Base-by-base conservation (phyloP, 2,113 vertebrate genomes). In the Hoplias malabaricus region DNA sequence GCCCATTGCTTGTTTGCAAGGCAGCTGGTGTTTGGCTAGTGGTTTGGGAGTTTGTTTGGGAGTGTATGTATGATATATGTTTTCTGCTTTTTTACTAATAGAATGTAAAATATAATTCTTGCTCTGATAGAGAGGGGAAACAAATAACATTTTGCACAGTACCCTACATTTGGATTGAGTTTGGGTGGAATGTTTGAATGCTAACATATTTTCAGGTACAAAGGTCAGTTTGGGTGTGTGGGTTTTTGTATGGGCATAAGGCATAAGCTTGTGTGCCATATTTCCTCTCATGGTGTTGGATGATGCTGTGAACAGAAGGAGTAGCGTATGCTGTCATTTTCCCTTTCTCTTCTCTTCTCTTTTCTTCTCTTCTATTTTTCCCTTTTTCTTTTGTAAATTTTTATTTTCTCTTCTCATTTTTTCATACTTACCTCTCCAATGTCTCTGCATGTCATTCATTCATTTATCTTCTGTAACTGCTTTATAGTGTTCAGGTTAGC, bases 271-370 rank as follows among this genome's bases (percentile, higher is more conserved):
- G 40, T 42, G 34, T 73, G 65, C 78, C 73, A 65, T 75, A 73
- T 78, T 78, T 80, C 27, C 70, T 72, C 74, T 75, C 62, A 82
- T 70, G 65, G 73, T 50, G 69, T 79, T 81, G 75, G 76, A 77
- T 66, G 19, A 66, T 25, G 31, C 78, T 76, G 54, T 46, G 75
- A 80, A 62, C 76, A 84, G 59, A 77, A 61, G 74, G 78, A 80
- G 23, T 36, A 63, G 71, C 68, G 67, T 83, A 65, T 81, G 69
- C 65, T 70, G 12, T 54, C 27, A 40, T 75, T 40, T 75, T 59
- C 38, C 27, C 29, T 67, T 36, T 10, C 38, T 54, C 23, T n/a
- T n/a, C 27, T 59, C 25, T 50, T 21, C n/a, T 36, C 13, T 36
- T 34, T 27, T 53, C 61, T 66, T 34, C 14, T 43, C 48, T 40